These are phyloP conservation scores for Dendronephthya gigantea DNA, from an alignment of 64 coral and sea anemone genomes.

Conservation along the genomic window DNA sequence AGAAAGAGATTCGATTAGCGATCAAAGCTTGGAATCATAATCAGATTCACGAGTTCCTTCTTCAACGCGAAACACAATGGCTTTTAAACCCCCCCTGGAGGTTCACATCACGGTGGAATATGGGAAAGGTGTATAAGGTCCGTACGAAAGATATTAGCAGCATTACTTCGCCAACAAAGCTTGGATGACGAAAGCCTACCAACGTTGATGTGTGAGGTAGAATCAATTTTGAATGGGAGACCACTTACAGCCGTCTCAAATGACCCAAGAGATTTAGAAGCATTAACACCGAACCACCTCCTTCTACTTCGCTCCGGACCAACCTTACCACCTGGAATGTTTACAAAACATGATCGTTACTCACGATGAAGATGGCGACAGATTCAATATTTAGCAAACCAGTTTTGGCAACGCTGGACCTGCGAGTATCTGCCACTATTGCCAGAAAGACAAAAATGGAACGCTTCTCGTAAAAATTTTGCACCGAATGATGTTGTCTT, in stretches of 20 bases:
- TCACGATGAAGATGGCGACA: neutral
- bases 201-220: neutral
- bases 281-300: neutral
- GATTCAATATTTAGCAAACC: slow-evolving; percentile 4
- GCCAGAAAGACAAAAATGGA: slow-evolving; percentile 18
- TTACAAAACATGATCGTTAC: slow-evolving; percentile 16
- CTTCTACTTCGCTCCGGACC: neutral
- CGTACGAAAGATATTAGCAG: neutral
- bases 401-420: slow-evolving; percentile 28
- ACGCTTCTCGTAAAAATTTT: slow-evolving; percentile 10
- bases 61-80: neutral
- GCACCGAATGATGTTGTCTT: slow-evolving; percentile 9
- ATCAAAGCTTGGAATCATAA: slow-evolving; percentile 1
- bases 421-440: slow-evolving; percentile 5
- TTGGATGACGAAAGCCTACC: neutral
- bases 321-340: slow-evolving; percentile 14
- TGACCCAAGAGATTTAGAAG: neutral
- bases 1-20: neutral
- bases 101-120: neutral
- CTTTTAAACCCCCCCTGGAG: neutral
- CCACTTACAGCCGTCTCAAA: neutral
- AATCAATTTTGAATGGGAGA: neutral
- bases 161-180: neutral
- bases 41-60: neutral
- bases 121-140: slow-evolving; percentile 14